Evolutionary conservation across 1,140 invertebrate genomes (phyloP).

Genomic region (Lanistes nyassanus): DNA sequence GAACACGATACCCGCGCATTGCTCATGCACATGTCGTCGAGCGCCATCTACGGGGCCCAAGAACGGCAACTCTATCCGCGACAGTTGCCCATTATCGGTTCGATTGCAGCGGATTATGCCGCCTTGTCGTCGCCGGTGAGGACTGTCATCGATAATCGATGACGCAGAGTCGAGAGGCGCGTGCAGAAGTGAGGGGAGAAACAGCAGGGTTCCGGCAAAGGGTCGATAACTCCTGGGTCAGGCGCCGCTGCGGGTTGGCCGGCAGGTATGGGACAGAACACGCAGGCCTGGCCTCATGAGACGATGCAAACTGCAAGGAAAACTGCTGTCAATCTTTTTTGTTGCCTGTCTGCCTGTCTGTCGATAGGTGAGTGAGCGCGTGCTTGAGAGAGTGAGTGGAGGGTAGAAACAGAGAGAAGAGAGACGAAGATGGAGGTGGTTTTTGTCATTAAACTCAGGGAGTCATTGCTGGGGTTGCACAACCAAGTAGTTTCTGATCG

Average conservation of each 20-base stretch:
- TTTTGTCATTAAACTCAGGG: no score
- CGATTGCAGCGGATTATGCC: constrained; percentile 9
- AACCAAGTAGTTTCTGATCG: no score
- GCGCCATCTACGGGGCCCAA: constrained; percentile 11
- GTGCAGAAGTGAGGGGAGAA: background rate
- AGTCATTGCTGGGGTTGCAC: no score
- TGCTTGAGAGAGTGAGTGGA: background rate
- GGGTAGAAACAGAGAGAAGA: constrained; percentile 7
- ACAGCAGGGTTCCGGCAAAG: background rate
- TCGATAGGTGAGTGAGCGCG: background rate
- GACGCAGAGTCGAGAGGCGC: background rate
- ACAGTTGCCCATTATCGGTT: constrained; percentile 26
- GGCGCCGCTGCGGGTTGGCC: no score
- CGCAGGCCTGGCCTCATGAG: no score
- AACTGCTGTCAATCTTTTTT: constrained; percentile 4
- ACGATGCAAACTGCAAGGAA: no score
- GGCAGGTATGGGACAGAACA: no score
- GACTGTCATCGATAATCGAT: constrained; percentile 15
- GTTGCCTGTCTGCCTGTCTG: background rate
- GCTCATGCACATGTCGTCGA: constrained; percentile 10
- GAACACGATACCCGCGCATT: no score
- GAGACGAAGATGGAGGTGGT: background rate
- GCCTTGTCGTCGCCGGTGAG: background rate
- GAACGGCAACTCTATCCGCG: constrained; percentile 24
- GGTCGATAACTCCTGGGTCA: no score